A percentile compares a stretch with the other conserved stretches of the same genome.
phyloP scores from a whole-genome alignment of 2,888 invertebrate genomes.

The Hemicrepidius hirtus region DNA sequence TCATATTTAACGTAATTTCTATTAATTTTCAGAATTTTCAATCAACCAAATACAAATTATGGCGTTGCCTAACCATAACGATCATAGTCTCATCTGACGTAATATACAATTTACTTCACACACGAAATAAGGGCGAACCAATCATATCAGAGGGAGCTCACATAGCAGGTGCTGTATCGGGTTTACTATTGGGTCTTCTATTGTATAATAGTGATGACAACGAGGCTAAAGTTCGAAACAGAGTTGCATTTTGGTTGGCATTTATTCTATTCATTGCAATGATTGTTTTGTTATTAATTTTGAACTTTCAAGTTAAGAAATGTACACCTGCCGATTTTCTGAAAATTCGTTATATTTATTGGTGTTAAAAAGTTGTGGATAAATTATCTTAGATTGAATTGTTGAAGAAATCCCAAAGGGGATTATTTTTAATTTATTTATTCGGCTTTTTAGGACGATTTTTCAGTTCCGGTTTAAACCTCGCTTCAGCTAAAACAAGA shows the following conservation, averaged over 20 bases:
- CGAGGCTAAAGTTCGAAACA: constrained; percentile 57
- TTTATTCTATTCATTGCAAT: constrained; percentile 57
- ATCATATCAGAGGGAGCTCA: constrained; percentile 84
- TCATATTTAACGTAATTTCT: no score
- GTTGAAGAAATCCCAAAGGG: no score
- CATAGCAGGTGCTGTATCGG: constrained; percentile 80
- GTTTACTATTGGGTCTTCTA: constrained; percentile 78
- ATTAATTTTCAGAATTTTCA: constrained; percentile 72
- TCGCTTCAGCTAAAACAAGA: no score
- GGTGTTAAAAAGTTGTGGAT: no score
- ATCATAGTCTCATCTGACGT: constrained; percentile 81
- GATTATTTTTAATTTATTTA: no score
- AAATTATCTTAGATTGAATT: no score
- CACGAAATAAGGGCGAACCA: constrained; percentile 71
- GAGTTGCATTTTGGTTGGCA: constrained; percentile 58
- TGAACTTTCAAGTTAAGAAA: constrained; percentile 61
- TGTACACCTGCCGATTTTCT: constrained; percentile 60
- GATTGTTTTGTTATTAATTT: constrained; percentile 55
- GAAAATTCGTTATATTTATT: constrained; percentile 58
- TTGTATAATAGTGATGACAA: constrained; percentile 72
- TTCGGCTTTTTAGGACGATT: no score
- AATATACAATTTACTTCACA: constrained; percentile 74
- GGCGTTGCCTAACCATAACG: constrained; percentile 77
- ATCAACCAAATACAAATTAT: constrained; percentile 71
- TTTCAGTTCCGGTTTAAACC: no score